Evolutionary conservation across 2,888 invertebrate species (phyloP).

Genomic region (Heteromyza rotundicornis): DNA sequence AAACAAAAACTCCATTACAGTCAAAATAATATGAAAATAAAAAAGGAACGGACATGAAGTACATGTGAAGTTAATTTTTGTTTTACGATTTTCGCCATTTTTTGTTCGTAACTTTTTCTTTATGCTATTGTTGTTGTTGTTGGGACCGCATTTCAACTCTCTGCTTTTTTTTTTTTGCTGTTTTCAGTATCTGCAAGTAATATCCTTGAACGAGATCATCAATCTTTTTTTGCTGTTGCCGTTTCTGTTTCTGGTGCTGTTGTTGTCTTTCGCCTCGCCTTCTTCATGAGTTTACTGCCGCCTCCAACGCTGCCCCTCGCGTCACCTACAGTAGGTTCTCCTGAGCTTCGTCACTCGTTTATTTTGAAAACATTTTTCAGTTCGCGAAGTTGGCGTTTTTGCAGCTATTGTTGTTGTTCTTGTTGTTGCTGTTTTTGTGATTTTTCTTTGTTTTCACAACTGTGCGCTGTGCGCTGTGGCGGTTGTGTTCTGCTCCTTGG

Average conservation of each 20-base stretch:
- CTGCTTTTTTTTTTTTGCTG: background rate
- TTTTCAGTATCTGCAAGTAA: slow-evolving; percentile 30
- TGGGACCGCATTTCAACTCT: background rate
- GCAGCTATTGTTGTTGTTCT: background rate
- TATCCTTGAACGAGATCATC: slow-evolving; percentile 58
- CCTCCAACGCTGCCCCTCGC: background rate
- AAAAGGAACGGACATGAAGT: no score
- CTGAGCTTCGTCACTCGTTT: background rate
- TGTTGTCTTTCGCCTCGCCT: slow-evolving; percentile 4
- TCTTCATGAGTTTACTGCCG: background rate
- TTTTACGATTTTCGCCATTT: background rate
- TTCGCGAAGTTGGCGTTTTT: slow-evolving; percentile 6
- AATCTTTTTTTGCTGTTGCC: slow-evolving; percentile 42
- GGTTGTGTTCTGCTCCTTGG: no score
- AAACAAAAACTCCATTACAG: background rate
- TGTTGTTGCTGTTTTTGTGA: slow-evolving; percentile 17
- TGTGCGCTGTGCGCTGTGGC: no score
- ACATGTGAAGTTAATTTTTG: no score
- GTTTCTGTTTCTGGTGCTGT: background rate
- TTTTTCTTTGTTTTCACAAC: background rate
- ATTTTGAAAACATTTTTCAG: slow-evolving; percentile 4
- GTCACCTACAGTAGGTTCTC: background rate
- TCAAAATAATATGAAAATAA: no score
- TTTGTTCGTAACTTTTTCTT: background rate
- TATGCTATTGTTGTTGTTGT: slow-evolving; percentile 16